A percentile compares a stretch with the other conserved stretches of the same genome.
Evolutionary conservation across 2,888 invertebrate species (phyloP).

Genomic region (Pandemis corylana): DNA sequence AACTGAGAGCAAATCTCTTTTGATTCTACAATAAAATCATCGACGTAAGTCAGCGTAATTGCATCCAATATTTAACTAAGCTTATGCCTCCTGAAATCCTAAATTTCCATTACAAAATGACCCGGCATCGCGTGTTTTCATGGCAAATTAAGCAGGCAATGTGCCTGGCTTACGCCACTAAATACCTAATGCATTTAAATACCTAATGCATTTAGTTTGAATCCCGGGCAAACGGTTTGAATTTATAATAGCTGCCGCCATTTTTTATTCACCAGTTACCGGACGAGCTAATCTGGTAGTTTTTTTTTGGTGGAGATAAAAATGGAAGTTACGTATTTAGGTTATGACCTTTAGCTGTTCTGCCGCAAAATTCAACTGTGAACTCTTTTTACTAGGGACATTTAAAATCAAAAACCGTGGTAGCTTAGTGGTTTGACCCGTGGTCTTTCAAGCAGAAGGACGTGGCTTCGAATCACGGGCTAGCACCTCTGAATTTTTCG

Average conservation of each 20-base stretch:
- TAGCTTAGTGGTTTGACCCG: too few species aligned
- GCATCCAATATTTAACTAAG: neutral
- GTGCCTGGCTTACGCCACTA: slow-evolving; percentile 59
- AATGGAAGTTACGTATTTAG: slow-evolving; percentile 24
- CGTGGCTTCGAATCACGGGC: too few species aligned
- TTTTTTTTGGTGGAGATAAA: slow-evolving; percentile 34
- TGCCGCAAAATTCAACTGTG: neutral
- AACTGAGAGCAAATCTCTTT: too few species aligned
- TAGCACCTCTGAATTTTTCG: too few species aligned
- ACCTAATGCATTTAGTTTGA: slow-evolving; percentile 57
- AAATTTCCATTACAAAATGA: slow-evolving; percentile 2
- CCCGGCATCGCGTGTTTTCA: slow-evolving; percentile 67
- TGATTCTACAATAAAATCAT: neutral
- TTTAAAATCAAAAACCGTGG: too few species aligned
- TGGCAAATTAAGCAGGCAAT: slow-evolving; percentile 71
- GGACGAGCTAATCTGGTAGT: slow-evolving; percentile 34
- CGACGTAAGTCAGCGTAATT: neutral
- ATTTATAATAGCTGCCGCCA: slow-evolving; percentile 60
- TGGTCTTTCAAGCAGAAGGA: too few species aligned
- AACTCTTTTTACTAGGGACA: too few species aligned
- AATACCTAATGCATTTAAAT: slow-evolving; percentile 65
- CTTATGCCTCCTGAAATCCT: neutral
- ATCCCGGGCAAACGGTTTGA: slow-evolving; percentile 62
- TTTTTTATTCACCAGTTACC: slow-evolving; percentile 39
- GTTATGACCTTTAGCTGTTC: slow-evolving; percentile 27